phyloP scores from a whole-genome alignment of 2,888 invertebrate genomes.

The Mimas tiliae region DNA sequence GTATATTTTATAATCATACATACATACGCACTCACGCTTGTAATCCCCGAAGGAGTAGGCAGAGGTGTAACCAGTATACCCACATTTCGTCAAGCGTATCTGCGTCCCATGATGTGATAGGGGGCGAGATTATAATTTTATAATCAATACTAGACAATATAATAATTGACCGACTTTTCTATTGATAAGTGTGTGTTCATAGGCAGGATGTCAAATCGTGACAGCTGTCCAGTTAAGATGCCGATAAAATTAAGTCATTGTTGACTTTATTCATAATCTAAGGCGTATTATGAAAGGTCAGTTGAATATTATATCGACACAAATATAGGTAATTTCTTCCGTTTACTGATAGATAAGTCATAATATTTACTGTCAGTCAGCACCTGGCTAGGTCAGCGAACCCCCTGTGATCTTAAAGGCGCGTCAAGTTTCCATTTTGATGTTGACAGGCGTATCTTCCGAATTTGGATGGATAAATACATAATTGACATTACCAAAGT shows the following conservation, averaged over 20 bases:
- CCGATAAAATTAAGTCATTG: constrained; percentile 62
- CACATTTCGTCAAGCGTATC: too few relatives aligned
- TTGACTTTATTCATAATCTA: constrained; percentile 61
- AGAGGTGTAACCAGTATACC: too few relatives aligned
- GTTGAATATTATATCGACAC: constrained; percentile 45
- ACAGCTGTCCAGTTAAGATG: constrained; percentile 61
- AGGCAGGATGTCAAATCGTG: constrained; percentile 51
- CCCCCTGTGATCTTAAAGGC: constrained; percentile 51
- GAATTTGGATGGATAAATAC: constrained; percentile 58
- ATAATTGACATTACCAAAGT: constrained; percentile 53
- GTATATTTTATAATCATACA: too few relatives aligned
- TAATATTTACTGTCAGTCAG: constrained; percentile 67
- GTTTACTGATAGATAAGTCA: constrained; percentile 68
- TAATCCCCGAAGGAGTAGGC: too few relatives aligned
- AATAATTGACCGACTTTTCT: constrained; percentile 1
- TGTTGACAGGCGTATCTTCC: constrained; percentile 52
- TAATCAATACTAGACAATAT: not conserved
- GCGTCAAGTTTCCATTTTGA: constrained; percentile 61
- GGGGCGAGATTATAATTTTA: not conserved
- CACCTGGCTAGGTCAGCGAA: constrained; percentile 76
- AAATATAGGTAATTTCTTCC: constrained; percentile 71
- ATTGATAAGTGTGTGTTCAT: constrained; percentile 1
- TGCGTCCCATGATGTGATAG: too few relatives aligned
- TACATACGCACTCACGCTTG: too few relatives aligned
- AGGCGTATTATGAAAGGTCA: constrained; percentile 77